Evolutionary conservation across 2,888 invertebrate species (phyloP).

Genomic region (Cheilosia scutellata): DNA sequence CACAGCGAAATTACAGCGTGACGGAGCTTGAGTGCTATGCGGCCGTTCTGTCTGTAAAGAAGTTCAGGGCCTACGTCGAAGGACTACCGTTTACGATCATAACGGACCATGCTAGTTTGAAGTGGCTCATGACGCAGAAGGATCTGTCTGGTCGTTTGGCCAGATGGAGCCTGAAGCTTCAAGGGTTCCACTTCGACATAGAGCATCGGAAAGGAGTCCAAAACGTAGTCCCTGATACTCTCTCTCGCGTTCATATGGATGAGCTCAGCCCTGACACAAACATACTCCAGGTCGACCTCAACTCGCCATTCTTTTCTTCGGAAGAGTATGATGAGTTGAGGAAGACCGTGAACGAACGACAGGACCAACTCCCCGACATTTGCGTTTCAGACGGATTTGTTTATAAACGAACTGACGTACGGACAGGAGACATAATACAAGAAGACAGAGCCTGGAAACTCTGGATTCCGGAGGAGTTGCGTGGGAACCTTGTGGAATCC

Average conservation of each 20-base stretch:
- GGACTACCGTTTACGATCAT: background rate
- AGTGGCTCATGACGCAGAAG: background rate
- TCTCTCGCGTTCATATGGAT: no score
- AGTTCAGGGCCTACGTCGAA: background rate
- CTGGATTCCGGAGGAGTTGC: background rate
- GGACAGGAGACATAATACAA: background rate
- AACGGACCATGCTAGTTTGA: background rate
- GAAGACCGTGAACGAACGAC: background rate
- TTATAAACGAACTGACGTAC: background rate
- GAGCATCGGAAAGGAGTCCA: no score
- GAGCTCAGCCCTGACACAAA: no score
- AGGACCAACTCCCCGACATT: background rate
- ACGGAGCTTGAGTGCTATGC: background rate
- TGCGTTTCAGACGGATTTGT: slow-evolving; percentile 3
- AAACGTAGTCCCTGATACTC: no score
- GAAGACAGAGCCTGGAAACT: background rate
- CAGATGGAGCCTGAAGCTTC: background rate
- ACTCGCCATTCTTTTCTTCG: slow-evolving; percentile 2
- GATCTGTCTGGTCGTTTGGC: background rate
- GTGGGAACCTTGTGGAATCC: background rate
- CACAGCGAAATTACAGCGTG: background rate
- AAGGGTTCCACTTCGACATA: background rate
- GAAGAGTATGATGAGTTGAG: slow-evolving; percentile 4
- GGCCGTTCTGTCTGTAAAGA: background rate
- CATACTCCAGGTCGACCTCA: no score